Conservation (phyloP, 2,113 vertebrate species). For the Megatriorchis doriae region DNA sequence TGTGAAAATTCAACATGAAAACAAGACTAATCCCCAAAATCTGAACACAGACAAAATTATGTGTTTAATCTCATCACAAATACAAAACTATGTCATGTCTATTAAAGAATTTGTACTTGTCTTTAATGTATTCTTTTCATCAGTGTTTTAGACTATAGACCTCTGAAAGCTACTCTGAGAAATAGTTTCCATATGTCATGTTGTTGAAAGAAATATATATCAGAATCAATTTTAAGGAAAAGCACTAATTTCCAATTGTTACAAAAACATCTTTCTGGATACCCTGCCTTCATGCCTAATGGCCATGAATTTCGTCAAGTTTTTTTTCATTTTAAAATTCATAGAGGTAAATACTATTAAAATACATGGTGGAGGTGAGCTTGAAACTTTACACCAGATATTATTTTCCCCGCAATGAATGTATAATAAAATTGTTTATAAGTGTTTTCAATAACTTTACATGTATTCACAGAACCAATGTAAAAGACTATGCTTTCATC, state of each 20-base stretch:
- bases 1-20: background rate
- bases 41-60: background rate
- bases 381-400: background rate
- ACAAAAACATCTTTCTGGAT: background rate
- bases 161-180: background rate
- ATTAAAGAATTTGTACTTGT: background rate
- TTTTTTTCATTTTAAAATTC: background rate
- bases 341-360: background rate
- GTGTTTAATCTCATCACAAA: background rate
- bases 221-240: background rate
- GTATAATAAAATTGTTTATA: background rate
- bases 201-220: background rate
- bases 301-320: background rate
- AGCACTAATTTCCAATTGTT: background rate
- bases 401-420: background rate
- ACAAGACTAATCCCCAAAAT: background rate
- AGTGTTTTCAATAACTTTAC: background rate
- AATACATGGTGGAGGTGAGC: background rate
- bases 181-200: background rate
- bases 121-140: background rate
- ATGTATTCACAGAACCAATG: background rate
- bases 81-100: background rate
- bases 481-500: background rate
- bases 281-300: background rate
- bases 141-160: background rate